A percentile compares a stretch with the other conserved stretches of the same genome.
phyloP scores from a whole-genome alignment of 37 sponge, comb jelly and placozoan species.

The Cliona cf. orientalis region DNA sequence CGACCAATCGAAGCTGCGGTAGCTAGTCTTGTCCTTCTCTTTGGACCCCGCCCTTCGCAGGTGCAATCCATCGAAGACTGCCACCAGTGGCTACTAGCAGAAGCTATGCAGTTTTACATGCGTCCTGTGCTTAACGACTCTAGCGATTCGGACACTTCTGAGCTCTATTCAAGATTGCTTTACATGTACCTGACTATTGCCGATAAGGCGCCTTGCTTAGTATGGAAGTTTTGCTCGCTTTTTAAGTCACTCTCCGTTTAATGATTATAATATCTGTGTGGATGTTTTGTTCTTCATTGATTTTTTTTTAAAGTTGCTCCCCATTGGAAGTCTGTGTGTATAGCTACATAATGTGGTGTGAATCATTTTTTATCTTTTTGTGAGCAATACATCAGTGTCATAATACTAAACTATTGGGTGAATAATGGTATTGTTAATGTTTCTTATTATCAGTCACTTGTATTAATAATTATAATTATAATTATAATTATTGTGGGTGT shows the following conservation, averaged over 20 bases:
- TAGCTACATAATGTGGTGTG: no score
- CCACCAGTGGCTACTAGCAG: constrained; percentile 44
- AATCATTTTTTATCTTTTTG: no score
- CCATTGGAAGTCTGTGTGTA: not conserved
- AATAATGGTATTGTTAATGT: no score
- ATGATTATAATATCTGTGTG: not conserved
- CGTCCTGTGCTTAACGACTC: constrained; percentile 25
- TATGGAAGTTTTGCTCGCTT: constrained; percentile 31
- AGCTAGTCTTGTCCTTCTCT: constrained; percentile 43
- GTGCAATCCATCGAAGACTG: constrained; percentile 26
- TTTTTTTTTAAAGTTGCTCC: not conserved
- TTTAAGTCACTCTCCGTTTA: not conserved
- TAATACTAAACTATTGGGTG: no score
- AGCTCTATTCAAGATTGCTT: constrained; percentile 2
- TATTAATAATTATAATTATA: no score
- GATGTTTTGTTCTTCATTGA: not conserved
- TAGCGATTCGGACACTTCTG: not conserved
- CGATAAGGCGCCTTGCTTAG: not conserved
- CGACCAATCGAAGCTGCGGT: constrained; percentile 38
- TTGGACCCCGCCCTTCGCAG: constrained; percentile 28
- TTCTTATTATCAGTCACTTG: no score
- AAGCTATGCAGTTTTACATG: constrained; percentile 38
- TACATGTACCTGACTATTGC: constrained; percentile 38
- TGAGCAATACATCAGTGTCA: no score
- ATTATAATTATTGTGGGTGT: no score